These are phyloP conservation scores for Lordiphosa collinella DNA, from an alignment of 1,140 invertebrate genomes.

Conservation along the genomic window DNA sequence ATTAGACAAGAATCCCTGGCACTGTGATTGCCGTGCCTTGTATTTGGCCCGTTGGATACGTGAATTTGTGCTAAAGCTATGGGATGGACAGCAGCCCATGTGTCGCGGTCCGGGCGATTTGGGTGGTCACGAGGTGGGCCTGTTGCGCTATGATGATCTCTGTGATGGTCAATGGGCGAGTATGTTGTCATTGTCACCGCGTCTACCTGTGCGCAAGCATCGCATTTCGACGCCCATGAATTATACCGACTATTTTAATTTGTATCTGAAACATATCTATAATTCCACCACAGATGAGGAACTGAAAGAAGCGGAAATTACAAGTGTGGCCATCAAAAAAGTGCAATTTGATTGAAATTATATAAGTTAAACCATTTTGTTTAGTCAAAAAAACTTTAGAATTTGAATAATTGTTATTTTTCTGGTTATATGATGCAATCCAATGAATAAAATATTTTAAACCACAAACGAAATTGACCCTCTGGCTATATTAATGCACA, in stretches of 20 bases:
- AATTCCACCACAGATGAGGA: slow-evolving; percentile 63
- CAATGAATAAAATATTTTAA: too few species aligned
- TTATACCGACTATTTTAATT: slow-evolving; percentile 76
- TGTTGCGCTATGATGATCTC: slow-evolving; percentile 88
- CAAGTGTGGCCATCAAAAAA: slow-evolving; percentile 66
- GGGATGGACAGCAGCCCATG: slow-evolving; percentile 85
- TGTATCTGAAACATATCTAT: slow-evolving; percentile 75
- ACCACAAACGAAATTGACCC: too few species aligned
- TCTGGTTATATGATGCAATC: too few species aligned
- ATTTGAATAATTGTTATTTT: too few species aligned
- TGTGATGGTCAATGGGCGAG: slow-evolving; percentile 92
- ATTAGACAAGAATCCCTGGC: slow-evolving; percentile 91
- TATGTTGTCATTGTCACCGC: slow-evolving; percentile 87
- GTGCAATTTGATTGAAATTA: slow-evolving; percentile 53
- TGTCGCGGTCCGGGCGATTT: slow-evolving; percentile 87
- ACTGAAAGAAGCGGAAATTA: slow-evolving; percentile 63
- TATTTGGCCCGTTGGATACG: slow-evolving; percentile 86
- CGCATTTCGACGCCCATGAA: slow-evolving; percentile 73
- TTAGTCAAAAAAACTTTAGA: too few species aligned
- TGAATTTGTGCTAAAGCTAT: slow-evolving; percentile 85
- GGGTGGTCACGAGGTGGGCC: slow-evolving; percentile 76
- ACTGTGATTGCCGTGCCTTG: slow-evolving; percentile 89
- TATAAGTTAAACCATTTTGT: too few species aligned
- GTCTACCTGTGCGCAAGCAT: slow-evolving; percentile 82
- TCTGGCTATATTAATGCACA: too few species aligned